Evolutionary conservation across 2,888 invertebrate genomes (phyloP).

Genomic region (Stratiomys singularior): DNA sequence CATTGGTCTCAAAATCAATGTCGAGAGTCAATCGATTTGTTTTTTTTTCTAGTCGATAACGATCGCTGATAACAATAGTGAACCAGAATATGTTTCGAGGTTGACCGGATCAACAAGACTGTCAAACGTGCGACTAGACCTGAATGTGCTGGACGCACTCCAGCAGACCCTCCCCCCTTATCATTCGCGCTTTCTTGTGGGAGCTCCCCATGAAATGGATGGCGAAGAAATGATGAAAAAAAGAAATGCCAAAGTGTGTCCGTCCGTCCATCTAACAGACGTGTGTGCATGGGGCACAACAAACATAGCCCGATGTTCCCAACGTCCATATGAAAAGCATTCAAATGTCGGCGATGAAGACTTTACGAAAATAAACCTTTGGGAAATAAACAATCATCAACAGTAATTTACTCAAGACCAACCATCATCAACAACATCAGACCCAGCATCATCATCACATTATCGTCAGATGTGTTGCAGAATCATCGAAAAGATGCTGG

Average conservation of each 20-base stretch:
- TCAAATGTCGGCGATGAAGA: conserved; percentile 25
- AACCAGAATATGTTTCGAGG: neutral
- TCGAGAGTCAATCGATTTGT: too few relatives aligned
- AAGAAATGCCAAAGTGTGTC: neutral
- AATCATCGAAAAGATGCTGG: too few relatives aligned
- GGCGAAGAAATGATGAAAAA: neutral
- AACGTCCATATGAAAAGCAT: neutral
- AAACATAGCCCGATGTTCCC: neutral
- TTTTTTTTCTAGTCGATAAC: neutral
- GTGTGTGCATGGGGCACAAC: neutral
- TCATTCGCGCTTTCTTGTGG: neutral
- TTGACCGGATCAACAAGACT: conserved; percentile 41
- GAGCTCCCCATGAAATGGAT: neutral
- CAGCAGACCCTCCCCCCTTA: neutral
- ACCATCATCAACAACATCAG: conserved; percentile 15
- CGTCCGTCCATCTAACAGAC: neutral
- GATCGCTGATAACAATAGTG: neutral
- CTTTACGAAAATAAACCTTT: conserved; percentile 37
- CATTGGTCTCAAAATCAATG: neutral
- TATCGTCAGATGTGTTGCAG: too few relatives aligned
- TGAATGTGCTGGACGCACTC: conserved; percentile 1
- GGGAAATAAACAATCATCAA: conserved; percentile 34
- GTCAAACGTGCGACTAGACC: conserved; percentile 19
- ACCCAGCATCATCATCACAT: neutral
- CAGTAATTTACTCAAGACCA: conserved; percentile 28